These are phyloP conservation scores for Lacanobia wlatinum DNA, from an alignment of 2,888 invertebrate species.

Conservation along the genomic window DNA sequence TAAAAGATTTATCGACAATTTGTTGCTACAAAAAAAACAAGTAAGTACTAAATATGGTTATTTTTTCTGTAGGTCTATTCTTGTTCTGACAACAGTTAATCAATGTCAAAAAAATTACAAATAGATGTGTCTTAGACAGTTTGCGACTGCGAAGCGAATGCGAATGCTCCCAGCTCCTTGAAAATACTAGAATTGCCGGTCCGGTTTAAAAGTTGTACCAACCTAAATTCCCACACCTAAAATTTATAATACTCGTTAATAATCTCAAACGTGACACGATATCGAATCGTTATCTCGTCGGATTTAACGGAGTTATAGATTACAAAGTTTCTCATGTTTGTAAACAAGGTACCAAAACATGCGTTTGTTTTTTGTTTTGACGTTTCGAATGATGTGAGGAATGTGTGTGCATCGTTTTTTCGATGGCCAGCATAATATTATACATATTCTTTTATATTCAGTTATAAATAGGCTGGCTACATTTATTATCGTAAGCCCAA, in stretches of 20 bases:
- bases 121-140: too few species aligned
- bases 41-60: neutral
- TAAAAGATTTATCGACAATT: conserved; percentile 18
- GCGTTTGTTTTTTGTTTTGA: conserved; percentile 19
- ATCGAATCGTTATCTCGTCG: conserved; percentile 42
- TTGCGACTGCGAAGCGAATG: too few species aligned
- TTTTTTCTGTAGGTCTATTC: neutral
- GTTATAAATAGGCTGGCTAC: neutral
- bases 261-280: conserved; percentile 29
- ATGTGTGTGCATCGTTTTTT: neutral
- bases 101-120: too few species aligned
- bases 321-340: conserved; percentile 47
- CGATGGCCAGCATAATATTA: neutral
- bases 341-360: conserved; percentile 48
- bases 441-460: neutral
- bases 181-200: too few species aligned
- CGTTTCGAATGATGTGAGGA: conserved; percentile 10
- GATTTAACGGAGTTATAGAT: conserved; percentile 17
- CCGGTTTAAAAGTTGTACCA: neutral
- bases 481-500: too few species aligned
- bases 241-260: conserved; percentile 12
- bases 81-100: too few species aligned
- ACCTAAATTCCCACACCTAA: conserved; percentile 28
- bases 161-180: too few species aligned
- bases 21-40: conserved; percentile 7